These are phyloP conservation scores for Bombus pascuorum DNA, from an alignment of 1,140 invertebrate genomes.

Conservation along the genomic window DNA sequence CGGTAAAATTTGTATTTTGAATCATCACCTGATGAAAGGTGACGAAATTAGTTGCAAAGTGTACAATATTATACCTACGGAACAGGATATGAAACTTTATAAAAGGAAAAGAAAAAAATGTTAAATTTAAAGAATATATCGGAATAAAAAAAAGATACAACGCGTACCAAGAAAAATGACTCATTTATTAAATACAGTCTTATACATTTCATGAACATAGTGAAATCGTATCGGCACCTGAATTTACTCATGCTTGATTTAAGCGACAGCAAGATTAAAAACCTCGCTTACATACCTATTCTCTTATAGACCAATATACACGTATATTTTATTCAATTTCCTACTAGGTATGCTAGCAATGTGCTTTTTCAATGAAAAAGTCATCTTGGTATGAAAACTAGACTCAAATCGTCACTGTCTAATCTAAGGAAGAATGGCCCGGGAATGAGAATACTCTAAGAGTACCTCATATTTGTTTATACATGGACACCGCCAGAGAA, in stretches of 20 bases:
- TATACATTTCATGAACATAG: constrained; percentile 67
- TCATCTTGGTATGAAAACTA: constrained; percentile 6
- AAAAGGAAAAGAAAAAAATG: too few species aligned
- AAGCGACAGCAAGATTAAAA: neutral
- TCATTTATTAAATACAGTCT: constrained; percentile 78
- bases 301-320: neutral
- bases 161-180: constrained; percentile 59
- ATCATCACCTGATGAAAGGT: neutral
- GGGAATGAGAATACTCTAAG: neutral
- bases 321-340: neutral
- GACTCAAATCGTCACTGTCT: constrained; percentile 1
- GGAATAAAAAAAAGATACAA: too few species aligned
- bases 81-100: too few species aligned
- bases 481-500: constrained; percentile 24
- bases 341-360: neutral
- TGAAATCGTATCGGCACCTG: constrained; percentile 23
- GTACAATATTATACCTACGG: neutral
- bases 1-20: neutral
- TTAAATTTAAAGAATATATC: too few species aligned
- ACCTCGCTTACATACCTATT: neutral
- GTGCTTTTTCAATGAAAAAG: neutral
- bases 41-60: neutral
- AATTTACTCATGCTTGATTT: constrained; percentile 12
- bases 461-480: neutral
- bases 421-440: neutral